Percentiles rank a stretch among this genome's conserved stretches.
These are phyloP conservation scores for Heteractis magnifica DNA, from an alignment of 92 coral and sea anemone genomes.

Conservation along the genomic window DNA sequence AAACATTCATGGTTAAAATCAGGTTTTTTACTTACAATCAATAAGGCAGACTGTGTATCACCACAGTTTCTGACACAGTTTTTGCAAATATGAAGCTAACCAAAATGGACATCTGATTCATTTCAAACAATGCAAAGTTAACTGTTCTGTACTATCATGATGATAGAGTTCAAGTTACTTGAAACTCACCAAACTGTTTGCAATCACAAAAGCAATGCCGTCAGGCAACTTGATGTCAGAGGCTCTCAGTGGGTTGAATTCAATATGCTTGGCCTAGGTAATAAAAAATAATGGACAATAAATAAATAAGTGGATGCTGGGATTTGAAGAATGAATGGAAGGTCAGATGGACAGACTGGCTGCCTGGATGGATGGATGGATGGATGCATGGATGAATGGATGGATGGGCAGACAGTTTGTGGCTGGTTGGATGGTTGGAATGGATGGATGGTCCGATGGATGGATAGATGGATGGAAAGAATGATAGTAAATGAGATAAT, in stretches of 20 bases:
- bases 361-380: not conserved
- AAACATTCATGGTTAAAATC: not conserved
- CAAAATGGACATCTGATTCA: too few species aligned
- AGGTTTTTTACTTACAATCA: not conserved
- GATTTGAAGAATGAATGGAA: not conserved
- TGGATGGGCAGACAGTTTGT: too few species aligned
- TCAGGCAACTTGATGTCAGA: conserved; percentile 79
- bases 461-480: not conserved
- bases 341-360: not conserved
- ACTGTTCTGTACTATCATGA: too few species aligned
- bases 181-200: conserved; percentile 84
- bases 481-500: not conserved
- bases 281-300: not conserved
- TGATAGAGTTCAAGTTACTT: not conserved
- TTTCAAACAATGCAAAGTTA: too few species aligned
- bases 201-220: conserved; percentile 93
- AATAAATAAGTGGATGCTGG: too few species aligned
- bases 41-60: too few species aligned
- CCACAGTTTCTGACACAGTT: too few species aligned
- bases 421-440: not conserved
- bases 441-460: not conserved
- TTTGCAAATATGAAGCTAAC: too few species aligned
- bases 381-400: not conserved
- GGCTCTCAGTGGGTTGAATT: conserved; percentile 86
- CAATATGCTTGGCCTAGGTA: conserved; percentile 88